Conservation (phyloP, 2,113 vertebrate species). For the Ameiurus melas region DNA sequence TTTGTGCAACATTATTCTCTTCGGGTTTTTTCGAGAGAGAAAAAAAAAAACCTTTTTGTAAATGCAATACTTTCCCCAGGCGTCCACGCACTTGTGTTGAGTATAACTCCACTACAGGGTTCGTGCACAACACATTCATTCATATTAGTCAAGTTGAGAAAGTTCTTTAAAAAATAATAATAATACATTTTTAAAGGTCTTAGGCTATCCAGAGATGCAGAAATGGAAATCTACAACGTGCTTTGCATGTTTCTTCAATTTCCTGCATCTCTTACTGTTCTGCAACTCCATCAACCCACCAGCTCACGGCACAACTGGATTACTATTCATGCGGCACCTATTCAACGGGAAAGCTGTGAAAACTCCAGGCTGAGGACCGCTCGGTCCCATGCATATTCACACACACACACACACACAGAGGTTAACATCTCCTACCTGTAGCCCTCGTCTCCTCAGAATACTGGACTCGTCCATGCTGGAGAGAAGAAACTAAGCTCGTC, state of each 20-base stretch:
- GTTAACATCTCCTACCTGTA: slow-evolving; percentile 83
- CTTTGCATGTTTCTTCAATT: not conserved
- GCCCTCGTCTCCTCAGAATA: slow-evolving; percentile 88
- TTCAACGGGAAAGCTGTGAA: slow-evolving; percentile 54
- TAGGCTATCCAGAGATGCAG: not conserved
- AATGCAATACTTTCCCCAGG: not conserved
- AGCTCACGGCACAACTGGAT: slow-evolving; percentile 17
- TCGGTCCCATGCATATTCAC: slow-evolving; percentile 14
- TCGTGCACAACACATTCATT: too few relatives aligned
- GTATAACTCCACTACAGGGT: too few relatives aligned
- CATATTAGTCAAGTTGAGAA: not conserved
- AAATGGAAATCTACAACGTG: not conserved
- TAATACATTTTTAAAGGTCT: not conserved
- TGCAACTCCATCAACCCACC: slow-evolving; percentile 8
- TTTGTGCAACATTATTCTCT: not conserved
- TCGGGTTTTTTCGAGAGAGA: not conserved
- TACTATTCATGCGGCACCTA: slow-evolving; percentile 41
- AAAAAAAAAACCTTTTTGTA: not conserved
- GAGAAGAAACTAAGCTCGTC: slow-evolving; percentile 66
- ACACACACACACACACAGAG: not conserved
- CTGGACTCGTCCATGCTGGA: slow-evolving; percentile 88
- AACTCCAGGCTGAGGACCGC: slow-evolving; percentile 60
- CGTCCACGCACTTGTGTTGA: not conserved
- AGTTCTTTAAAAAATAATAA: not conserved
- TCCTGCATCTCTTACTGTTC: not conserved